Conservation (phyloP, 2,113 vertebrate species). For the Deroptyus accipitrinus region DNA sequence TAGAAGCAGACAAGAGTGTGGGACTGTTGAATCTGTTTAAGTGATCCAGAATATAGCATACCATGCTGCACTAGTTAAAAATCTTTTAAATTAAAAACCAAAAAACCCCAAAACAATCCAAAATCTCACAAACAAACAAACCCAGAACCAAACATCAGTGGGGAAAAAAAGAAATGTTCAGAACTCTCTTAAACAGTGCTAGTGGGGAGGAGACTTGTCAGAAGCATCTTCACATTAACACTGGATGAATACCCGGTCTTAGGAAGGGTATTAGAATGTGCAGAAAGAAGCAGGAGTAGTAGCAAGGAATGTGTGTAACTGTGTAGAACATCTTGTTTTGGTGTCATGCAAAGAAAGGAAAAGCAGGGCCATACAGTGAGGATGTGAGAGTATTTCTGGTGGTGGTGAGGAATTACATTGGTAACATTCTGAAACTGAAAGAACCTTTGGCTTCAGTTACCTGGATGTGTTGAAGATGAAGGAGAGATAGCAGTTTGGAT, state of each 20-base stretch:
- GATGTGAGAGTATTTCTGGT: not conserved
- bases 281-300: not conserved
- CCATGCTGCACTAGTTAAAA: not conserved
- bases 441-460: not conserved
- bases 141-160: not conserved
- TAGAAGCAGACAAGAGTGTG: not conserved
- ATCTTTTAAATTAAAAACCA: not conserved
- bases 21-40: not conserved
- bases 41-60: not conserved
- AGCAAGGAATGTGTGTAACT: not conserved
- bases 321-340: not conserved
- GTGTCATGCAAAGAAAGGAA: not conserved
- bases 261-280: accelerated
- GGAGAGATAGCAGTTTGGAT: not conserved
- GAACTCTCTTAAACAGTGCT: not conserved
- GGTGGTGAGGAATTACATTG: not conserved
- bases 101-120: not conserved
- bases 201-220: not conserved
- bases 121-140: not conserved
- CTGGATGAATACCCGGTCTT: not conserved
- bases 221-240: not conserved
- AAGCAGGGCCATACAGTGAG: not conserved
- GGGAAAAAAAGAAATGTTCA: not conserved
- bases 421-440: not conserved
- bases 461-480: not conserved